These are phyloP conservation scores for Oedothorax gibbosus DNA, from an alignment of 1,140 invertebrate genomes.

Conservation along the genomic window DNA sequence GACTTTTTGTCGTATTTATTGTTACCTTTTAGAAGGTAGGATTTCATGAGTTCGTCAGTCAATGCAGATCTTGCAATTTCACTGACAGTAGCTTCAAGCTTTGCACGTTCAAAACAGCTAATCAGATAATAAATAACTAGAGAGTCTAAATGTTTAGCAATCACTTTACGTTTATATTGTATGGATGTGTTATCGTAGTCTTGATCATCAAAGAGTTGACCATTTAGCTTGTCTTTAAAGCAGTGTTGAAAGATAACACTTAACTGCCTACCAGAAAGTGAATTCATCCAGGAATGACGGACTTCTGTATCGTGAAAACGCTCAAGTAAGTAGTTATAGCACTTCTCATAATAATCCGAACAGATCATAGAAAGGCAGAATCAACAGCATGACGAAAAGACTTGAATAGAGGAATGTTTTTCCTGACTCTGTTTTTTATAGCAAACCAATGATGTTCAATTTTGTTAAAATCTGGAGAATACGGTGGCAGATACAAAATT, in stretches of 20 bases:
- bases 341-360: too few species aligned
- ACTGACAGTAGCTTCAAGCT: neutral
- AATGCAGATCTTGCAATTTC: neutral
- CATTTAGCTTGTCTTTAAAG: neutral
- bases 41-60: neutral
- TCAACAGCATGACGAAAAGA: too few species aligned
- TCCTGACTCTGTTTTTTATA: too few species aligned
- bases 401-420: too few species aligned
- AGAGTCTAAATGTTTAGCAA: neutral
- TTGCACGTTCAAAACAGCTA: neutral
- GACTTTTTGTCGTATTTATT: neutral
- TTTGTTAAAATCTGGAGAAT: too few species aligned
- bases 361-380: too few species aligned
- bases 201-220: neutral
- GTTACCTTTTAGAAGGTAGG: neutral
- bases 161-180: neutral
- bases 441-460: too few species aligned
- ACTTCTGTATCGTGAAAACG: neutral
- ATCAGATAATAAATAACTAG: neutral
- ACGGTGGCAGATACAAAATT: too few species aligned
- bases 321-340: neutral
- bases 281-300: neutral
- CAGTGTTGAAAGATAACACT: neutral
- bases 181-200: neutral
- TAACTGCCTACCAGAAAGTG: neutral